Percentiles rank a stretch among this genome's conserved stretches.
Evolutionary conservation across 2,797 vertebrate species (phyloP).

Genomic region (Onychomys leucogaster): DNA sequence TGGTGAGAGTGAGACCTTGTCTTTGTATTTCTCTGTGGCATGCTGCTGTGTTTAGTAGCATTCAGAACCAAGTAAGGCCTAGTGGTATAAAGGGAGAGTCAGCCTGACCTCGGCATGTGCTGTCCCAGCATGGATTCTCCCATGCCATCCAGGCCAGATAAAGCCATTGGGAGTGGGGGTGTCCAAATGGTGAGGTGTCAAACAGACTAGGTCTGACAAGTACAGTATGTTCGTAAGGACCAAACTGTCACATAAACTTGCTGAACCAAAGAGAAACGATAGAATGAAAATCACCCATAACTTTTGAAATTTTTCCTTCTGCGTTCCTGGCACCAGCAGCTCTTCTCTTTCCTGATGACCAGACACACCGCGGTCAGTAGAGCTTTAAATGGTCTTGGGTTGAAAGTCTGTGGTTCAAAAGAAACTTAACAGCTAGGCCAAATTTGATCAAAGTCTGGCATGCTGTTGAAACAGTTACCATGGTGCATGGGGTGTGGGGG

Average conservation of each 20-base stretch:
- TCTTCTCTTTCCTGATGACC: slow-evolving; percentile 40
- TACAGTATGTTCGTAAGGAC: not conserved
- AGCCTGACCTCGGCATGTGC: not conserved
- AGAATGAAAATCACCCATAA: not conserved
- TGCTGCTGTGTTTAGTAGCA: not conserved
- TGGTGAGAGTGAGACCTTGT: not conserved
- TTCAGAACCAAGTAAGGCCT: not conserved
- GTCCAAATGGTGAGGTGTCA: not conserved
- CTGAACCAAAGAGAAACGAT: not conserved
- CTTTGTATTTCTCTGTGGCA: not conserved
- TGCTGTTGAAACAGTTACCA: not conserved
- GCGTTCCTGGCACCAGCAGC: not conserved
- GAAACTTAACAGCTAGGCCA: slow-evolving; percentile 58
- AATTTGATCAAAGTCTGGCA: slow-evolving; percentile 63
- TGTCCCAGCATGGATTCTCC: not conserved
- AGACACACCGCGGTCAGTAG: not conserved
- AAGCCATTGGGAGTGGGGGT: not conserved
- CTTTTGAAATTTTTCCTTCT: slow-evolving; percentile 11
- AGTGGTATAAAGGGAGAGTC: not conserved
- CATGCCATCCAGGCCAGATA: not conserved
- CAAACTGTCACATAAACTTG: slow-evolving; percentile 10
- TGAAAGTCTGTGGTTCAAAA: slow-evolving; percentile 61
- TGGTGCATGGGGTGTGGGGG: not conserved
- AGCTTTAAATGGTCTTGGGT: slow-evolving; percentile 41
- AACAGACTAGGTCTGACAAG: not conserved